Evolutionary conservation across 2,888 invertebrate genomes (phyloP).

Genomic region (Parapristionchus giblindavisi): DNA sequence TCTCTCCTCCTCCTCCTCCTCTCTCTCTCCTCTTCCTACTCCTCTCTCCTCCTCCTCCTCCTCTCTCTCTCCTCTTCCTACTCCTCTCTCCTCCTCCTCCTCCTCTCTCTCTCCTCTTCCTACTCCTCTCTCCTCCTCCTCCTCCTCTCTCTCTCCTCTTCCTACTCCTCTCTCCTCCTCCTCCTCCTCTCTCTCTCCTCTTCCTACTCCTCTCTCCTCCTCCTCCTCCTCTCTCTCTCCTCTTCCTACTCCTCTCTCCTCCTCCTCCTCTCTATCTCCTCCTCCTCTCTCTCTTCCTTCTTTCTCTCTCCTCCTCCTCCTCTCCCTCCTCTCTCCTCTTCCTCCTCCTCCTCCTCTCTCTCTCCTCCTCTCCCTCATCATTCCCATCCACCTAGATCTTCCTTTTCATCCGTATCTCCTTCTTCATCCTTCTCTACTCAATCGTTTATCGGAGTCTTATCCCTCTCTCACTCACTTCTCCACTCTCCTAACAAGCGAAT

Average conservation of each 20-base stretch:
- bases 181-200: not conserved
- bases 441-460: not conserved
- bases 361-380: not conserved
- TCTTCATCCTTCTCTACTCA: not conserved
- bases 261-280: not conserved
- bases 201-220: not conserved
- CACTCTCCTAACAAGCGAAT: conserved; percentile 3
- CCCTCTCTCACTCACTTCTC: not conserved
- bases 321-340: not conserved
- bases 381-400: not conserved
- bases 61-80: not conserved
- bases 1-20: not conserved
- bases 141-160: not conserved
- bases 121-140: not conserved
- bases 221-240: not conserved
- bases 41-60: not conserved
- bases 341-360: not conserved
- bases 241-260: not conserved
- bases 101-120: not conserved
- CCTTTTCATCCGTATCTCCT: not conserved
- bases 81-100: not conserved
- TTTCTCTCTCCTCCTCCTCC: not conserved
- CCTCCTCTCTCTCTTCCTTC: not conserved
- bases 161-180: not conserved
- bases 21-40: not conserved